Conservation (phyloP, 2,888 invertebrate species). For the Xestia c-nigrum region DNA sequence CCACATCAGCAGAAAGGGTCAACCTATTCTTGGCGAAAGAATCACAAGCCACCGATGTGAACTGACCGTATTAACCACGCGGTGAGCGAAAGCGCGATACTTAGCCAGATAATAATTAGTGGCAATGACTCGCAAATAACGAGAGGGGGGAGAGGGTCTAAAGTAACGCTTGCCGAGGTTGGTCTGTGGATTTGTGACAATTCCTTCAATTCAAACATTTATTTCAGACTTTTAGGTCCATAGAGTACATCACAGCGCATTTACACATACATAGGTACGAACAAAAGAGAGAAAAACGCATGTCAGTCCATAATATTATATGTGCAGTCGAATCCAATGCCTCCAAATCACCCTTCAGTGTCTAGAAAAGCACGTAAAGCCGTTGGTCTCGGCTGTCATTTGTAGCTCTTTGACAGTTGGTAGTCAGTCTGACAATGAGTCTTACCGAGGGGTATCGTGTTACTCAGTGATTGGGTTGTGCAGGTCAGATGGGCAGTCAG, state of each 20-base stretch:
- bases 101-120: constrained; percentile 46
- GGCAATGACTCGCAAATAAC: constrained; percentile 38
- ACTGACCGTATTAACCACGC: constrained; percentile 52
- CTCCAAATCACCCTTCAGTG: too few relatives aligned
- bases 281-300: too few relatives aligned
- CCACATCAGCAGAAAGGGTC: constrained; percentile 27
- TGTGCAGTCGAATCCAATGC: too few relatives aligned
- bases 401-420: not conserved
- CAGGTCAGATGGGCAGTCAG: not conserved
- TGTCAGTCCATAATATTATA: too few relatives aligned
- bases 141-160: too few relatives aligned
- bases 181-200: not conserved
- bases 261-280: too few relatives aligned
- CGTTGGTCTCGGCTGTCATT: not conserved
- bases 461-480: not conserved
- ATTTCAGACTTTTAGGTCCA: too few relatives aligned
- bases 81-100: constrained; percentile 36
- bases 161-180: not conserved
- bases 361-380: not conserved
- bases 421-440: not conserved
- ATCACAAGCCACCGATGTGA: constrained; percentile 38
- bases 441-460: not conserved
- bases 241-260: too few relatives aligned
- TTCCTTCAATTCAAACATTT: too few relatives aligned
- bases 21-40: constrained; percentile 41